phyloP scores from a whole-genome alignment of 2,113 vertebrate species.

The Periophthalmodon schlosseri region DNA sequence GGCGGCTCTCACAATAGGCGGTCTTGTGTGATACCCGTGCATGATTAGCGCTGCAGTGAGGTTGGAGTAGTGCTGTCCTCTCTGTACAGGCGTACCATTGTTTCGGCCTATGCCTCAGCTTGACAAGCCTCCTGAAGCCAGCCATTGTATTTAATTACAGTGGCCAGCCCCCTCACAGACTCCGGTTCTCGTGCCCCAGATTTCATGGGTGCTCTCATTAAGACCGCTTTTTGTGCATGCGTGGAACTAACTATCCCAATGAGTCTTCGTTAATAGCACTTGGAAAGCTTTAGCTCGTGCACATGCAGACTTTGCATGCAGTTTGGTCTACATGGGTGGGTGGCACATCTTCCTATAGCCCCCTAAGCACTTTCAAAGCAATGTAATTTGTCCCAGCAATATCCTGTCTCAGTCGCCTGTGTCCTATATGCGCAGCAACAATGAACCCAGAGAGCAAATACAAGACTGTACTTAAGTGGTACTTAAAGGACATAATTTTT shows the following conservation, averaged over 20 bases:
- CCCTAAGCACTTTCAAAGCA: neutral
- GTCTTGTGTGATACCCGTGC: constrained; percentile 52
- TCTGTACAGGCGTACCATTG: constrained; percentile 73
- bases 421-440: neutral
- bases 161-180: constrained; percentile 69
- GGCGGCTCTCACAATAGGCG: constrained; percentile 49
- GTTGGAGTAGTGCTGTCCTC: constrained; percentile 61
- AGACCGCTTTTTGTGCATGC: constrained; percentile 31
- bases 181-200: constrained; percentile 76
- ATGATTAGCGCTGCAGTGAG: constrained; percentile 58
- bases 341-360: constrained; percentile 23
- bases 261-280: constrained; percentile 29
- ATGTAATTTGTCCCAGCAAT: constrained; percentile 1
- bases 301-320: constrained; percentile 15
- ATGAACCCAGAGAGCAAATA: neutral
- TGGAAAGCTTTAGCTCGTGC: constrained; percentile 37
- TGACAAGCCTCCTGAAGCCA: constrained; percentile 71
- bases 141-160: constrained; percentile 81
- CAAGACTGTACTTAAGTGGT: neutral
- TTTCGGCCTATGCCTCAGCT: constrained; percentile 64
- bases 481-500: too few species aligned
- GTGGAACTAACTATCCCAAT: constrained; percentile 14
- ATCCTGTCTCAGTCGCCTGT: neutral
- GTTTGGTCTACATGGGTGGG: constrained; percentile 22
- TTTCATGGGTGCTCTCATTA: constrained; percentile 77